Conservation (phyloP, 2,888 invertebrate genomes). For the Andrena bucephala region DNA sequence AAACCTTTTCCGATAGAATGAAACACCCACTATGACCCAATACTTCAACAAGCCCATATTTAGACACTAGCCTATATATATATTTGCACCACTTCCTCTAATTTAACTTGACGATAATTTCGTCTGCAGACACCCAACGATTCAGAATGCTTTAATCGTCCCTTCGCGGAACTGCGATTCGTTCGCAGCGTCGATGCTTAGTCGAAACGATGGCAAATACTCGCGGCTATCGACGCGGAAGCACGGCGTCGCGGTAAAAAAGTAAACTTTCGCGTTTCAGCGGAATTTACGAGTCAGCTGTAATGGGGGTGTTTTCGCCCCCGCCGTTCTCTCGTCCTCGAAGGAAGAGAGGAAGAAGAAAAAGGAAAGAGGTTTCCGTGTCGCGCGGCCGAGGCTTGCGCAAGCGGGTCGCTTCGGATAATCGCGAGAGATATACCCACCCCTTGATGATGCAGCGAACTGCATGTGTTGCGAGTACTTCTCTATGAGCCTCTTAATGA, state of each 20-base stretch:
- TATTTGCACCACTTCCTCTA: too few relatives aligned
- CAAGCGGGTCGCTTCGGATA: conserved; percentile 26
- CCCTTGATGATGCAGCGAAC: conserved; percentile 89
- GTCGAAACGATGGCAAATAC: conserved; percentile 20
- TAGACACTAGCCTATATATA: too few relatives aligned
- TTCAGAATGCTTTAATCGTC: neutral
- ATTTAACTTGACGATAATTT: neutral
- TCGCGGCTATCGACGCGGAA: conserved; percentile 19
- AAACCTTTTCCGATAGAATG: too few relatives aligned
- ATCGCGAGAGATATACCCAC: conserved; percentile 83
- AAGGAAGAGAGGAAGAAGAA: neutral
- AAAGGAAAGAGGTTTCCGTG: neutral
- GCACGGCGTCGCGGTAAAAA: neutral
- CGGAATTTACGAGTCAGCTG: conserved; percentile 32
- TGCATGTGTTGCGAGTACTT: conserved; percentile 89
- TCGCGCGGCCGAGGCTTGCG: neutral
- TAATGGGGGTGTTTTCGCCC: conserved; percentile 26
- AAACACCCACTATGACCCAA: too few relatives aligned
- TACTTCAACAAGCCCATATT: too few relatives aligned
- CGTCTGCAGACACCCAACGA: neutral
- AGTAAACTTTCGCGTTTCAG: conserved; percentile 19
- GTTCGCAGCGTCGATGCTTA: conserved; percentile 8
- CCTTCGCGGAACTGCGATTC: neutral
- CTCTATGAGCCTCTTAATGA: conserved; percentile 89
- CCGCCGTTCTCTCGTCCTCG: neutral